A percentile compares a stretch with the other conserved stretches of the same genome.
phyloP scores from a whole-genome alignment of 2,797 vertebrate genomes.

The Mallotus villosus region DNA sequence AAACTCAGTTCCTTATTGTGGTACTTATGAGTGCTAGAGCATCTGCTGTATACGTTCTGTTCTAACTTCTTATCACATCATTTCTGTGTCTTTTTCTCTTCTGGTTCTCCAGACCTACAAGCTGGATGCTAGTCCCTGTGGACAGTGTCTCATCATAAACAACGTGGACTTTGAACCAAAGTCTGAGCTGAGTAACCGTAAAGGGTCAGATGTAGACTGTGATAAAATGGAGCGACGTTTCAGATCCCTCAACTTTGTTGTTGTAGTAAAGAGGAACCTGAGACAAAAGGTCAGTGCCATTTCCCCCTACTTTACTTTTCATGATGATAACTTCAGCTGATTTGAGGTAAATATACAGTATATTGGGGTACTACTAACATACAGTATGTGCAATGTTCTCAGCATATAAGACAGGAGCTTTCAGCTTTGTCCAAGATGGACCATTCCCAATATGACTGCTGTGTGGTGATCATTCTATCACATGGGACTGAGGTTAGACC shows the following conservation, averaged over 20 bases:
- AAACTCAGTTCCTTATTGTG: not conserved
- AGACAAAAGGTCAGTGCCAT: conserved; percentile 71
- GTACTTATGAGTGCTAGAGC: not conserved
- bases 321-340: not conserved
- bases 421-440: conserved; percentile 72
- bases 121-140: conserved; percentile 82
- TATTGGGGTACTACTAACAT: not conserved
- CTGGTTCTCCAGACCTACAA: conserved; percentile 76
- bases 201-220: conserved; percentile 84
- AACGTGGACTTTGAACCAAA: conserved; percentile 79
- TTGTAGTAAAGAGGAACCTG: conserved; percentile 79
- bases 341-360: not conserved
- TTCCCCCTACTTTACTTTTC: not conserved
- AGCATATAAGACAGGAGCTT: conserved; percentile 82
- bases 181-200: conserved; percentile 64
- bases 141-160: conserved; percentile 92
- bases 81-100: not conserved
- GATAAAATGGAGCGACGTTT: conserved; percentile 83
- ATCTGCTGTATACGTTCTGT: not conserved
- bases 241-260: conserved; percentile 72
- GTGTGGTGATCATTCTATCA: conserved; percentile 89
- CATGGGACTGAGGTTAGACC: conserved; percentile 87
- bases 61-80: not conserved
- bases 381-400: conserved; percentile 13
- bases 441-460: conserved; percentile 85